Base-by-base conservation (phyloP, 2,797 vertebrate genomes). In the Falco biarmicus region DNA sequence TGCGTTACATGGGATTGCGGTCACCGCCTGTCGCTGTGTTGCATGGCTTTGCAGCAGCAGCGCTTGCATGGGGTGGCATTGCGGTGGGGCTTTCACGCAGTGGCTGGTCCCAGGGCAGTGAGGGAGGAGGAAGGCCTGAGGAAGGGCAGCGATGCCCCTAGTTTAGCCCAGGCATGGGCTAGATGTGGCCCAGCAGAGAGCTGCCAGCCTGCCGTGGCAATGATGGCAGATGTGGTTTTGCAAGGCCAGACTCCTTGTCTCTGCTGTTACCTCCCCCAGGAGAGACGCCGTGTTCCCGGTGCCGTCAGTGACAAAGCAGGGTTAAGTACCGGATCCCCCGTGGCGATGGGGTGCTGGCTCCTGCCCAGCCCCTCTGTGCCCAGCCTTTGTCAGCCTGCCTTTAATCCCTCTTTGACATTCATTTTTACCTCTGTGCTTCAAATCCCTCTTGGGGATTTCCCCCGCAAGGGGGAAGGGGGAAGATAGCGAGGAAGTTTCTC, bases 361-460 rank as follows among this genome's bases (percentile, higher is more conserved):
- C 39, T 21, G 51, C 76, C 66, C 50, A 10, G 43, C n/a, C 57
- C 51, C 29, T 9, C 37, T 6, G 20, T 12, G 31, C 4, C 20
- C 56, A 24, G 75, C 57, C 73, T 90, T 92, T 93, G 89, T 78
- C 82, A 7, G 24, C 5, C 65, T 7, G 15, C 37, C 66, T 48
- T 31, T 89, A 89, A 91, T 95, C 90, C 87, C 29, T 11, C 43
- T 87, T 74, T 95, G 87, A 87, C 89, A 92, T 93, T 89, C 87
- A 2, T 39, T 41, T 31, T 31, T 32, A 29, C 86, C 68, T 51
- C 87, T 75, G 53, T 22, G 41, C 22, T 75, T 86, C 60, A 24
- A 45, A 60, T 74, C 68, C 47, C 61, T 81, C 69, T 21, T 1
- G 22, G n/a, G 69, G 32, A 37, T 37, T 37, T 37, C 37, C 37